Percentiles rank a stretch among this genome's conserved stretches.
These are phyloP conservation scores for Cerastoderma edule DNA, from an alignment of 2,888 invertebrate species.

Conservation along the genomic window DNA sequence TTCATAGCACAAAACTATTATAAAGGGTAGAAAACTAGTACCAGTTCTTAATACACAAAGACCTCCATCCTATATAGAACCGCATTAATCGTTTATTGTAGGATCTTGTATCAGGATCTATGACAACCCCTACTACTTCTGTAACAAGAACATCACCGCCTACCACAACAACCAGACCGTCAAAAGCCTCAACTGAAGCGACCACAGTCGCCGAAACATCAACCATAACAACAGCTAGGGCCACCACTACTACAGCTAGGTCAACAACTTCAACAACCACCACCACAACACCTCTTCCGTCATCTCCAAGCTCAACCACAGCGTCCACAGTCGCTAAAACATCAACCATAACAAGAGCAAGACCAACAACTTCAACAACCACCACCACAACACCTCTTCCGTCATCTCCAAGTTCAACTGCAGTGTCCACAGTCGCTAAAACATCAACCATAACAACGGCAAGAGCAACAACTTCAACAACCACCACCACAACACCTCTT, in stretches of 20 bases:
- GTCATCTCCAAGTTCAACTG: not conserved
- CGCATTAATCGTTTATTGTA: too few relatives aligned
- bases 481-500: too few relatives aligned
- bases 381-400: not conserved
- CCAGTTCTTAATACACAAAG: not conserved
- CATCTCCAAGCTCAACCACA: constrained; percentile 2
- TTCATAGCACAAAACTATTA: not conserved
- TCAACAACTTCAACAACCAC: not conserved
- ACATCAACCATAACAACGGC: too few relatives aligned
- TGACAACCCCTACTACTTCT: constrained; percentile 6
- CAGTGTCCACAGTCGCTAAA: too few relatives aligned
- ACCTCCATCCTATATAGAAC: too few relatives aligned
- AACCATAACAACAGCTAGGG: not conserved
- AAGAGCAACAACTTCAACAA: too few relatives aligned
- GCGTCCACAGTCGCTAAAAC: not conserved
- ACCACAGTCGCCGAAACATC: not conserved
- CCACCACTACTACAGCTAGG: not conserved
- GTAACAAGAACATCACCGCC: not conserved
- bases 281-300: not conserved
- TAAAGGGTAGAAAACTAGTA: not conserved
- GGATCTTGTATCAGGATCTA: too few relatives aligned
- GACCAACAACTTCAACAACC: not conserved
- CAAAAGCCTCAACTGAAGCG: not conserved
- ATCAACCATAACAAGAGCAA: constrained; percentile 5
- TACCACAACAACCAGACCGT: not conserved